Evolutionary conservation across 2,888 invertebrate species (phyloP).

Genomic region (Sympetrum striolatum): DNA sequence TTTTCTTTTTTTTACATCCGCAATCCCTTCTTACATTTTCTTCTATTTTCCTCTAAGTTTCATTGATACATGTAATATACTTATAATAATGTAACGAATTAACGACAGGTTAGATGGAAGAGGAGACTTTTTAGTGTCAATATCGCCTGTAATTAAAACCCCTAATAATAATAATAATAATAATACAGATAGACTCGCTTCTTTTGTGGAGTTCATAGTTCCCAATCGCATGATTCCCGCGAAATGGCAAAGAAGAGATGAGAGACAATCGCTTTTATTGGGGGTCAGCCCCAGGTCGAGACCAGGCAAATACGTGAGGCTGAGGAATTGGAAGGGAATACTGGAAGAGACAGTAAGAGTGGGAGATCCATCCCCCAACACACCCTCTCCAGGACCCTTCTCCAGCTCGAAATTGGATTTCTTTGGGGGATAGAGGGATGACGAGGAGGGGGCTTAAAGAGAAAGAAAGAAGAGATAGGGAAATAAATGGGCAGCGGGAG

Average conservation of each 20-base stretch:
- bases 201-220: no score
- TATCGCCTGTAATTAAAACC: no score
- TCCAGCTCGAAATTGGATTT: conserved; percentile 28
- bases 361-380: background rate
- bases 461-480: background rate
- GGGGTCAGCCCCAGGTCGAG: background rate
- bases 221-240: no score
- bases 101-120: no score
- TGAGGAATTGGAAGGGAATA: conserved; percentile 10
- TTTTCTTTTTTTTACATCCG: no score
- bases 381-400: background rate
- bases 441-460: background rate
- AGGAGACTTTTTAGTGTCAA: no score
- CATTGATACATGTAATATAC: no score
- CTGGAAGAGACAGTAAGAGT: background rate
- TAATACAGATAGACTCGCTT: no score
- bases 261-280: conserved; percentile 26
- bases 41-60: no score
- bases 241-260: background rate
- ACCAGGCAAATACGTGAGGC: background rate
- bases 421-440: conserved; percentile 33
- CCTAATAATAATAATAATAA: no score
- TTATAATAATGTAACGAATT: no score
- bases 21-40: no score
- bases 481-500: conserved; percentile 8